Evolutionary conservation across 64 coral and sea anemone genomes (phyloP), one percentile per base, ranked within the genome.

Genomic region (Porites australiensis): DNA sequence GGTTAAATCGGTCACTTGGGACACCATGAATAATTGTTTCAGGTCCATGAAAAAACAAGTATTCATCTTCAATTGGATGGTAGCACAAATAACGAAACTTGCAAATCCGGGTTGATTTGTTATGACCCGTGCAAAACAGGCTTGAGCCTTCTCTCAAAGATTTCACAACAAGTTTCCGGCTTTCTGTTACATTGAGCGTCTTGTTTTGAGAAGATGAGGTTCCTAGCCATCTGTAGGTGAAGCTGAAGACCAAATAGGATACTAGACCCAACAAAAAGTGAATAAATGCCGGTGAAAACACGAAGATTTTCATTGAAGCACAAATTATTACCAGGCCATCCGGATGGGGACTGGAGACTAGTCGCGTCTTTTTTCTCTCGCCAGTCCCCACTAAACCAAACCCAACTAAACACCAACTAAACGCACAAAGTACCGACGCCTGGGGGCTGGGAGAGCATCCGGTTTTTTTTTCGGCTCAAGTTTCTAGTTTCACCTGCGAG

Each of bases 41-140:
- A 44, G 79, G 55, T 3, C 98, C 94, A 72, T 99, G 98, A 19
- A 99, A 94, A 64, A 99, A 94, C 62, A 99, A 80, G 66, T 96
- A 99, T 79, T 99, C 91, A 57, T 91, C 48, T 37, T 88, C 49
- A 15, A 80, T 61, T 64, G 98, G 91, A 64, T 96, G 72, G 71
- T 94, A 99, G 67, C 94, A 99, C 3, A 99, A 66, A 59, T 94
- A 91, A 22, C 79, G 90, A 61, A 99, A 99, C 83, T 94, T 91
- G 74, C 98, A 99, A 18, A 99, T 88, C 37, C 98, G 98, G 44
- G 93, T 79, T 11, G 83, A 79, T 62, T 72, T 88, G 88, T 70
- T 77, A 5, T 89, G 61, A 0, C 94, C 98, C 64, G 72, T 59
- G 63, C 98, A 99, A 94, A 91, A 99, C 4, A 89, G 50, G 55